Evolutionary conservation across 2,113 vertebrate genomes (phyloP).

Genomic region (Anhinga rufa): DNA sequence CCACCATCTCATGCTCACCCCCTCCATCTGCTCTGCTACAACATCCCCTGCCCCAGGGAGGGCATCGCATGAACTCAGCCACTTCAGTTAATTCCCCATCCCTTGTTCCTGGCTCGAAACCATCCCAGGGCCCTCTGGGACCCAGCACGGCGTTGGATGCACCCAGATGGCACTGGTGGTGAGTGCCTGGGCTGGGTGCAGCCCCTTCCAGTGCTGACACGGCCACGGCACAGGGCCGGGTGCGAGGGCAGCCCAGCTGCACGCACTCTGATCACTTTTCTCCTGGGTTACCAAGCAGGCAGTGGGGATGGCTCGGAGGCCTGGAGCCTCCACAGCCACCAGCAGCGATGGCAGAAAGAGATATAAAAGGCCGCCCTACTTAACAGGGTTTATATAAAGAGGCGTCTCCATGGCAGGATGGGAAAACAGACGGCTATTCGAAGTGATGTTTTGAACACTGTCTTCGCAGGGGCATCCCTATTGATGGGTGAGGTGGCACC

Average conservation of each 20-base stretch:
- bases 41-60: not conserved
- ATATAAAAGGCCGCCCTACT: not conserved
- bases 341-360: not conserved
- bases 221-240: not conserved
- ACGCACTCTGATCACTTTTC: too few species aligned
- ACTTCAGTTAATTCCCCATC: not conserved
- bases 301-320: not conserved
- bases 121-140: not conserved
- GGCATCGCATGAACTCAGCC: not conserved
- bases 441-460: not conserved
- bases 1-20: not conserved
- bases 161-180: not conserved
- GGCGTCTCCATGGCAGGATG: not conserved
- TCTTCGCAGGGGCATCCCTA: not conserved
- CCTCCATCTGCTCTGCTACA: not conserved
- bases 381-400: not conserved
- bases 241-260: not conserved
- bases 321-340: not conserved
- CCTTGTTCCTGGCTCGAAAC: not conserved
- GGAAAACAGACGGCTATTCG: not conserved
- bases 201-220: accelerated
- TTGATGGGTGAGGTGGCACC: not conserved
- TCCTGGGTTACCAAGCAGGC: not conserved
- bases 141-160: accelerated
- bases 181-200: not conserved